Base-by-base conservation (phyloP, 1,140 invertebrate genomes). In the Polyergus mexicanus region DNA sequence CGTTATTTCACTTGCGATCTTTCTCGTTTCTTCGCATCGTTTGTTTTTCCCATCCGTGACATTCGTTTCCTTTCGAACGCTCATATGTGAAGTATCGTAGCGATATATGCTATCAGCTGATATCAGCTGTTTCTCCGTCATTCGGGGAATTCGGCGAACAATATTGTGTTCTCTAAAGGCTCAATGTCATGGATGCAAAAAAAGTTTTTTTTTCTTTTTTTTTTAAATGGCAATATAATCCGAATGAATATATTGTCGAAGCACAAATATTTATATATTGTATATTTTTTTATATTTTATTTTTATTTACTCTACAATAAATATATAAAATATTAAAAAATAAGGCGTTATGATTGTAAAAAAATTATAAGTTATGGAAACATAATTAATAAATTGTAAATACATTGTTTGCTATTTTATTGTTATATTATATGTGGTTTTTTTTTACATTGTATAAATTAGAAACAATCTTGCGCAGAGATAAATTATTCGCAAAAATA, bases 91-190 rank as follows among this genome's bases (percentile, higher is more conserved):
- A 11, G 35, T 16, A 54, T 10, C n/a, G 16, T 51, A 32, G 25
- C 32, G 47, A 44, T 54, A 2, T 38, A 2, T n/a, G n/a, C n/a
- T n/a, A 56, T 74, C 78, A 83, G 78, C 66, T 83, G 78, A 41
- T 19, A 35, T 83, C 78, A 83, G 78, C 78, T 83, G 78, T 83
- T 81, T 25, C 19, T 41, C 6, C 10, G 38, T 25, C 38, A 41
- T 25, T 11, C n/a, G 62, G 0, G 19, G 28, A 19, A 35, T 8
- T 19, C n/a, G 11, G 16, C 22, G 32, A 54, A 28, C 2, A 16
- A 8, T 54, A 5, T 44, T 72, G 10, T 58, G 32, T 58, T 32
- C 65, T 2, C 5, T 25, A 11, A 19, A 19, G 10, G 7, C 22
- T n/a, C n/a, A 10, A 32, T 38, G 8, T n/a, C 5, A 10, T 22